phyloP scores from a whole-genome alignment of 1,140 invertebrate species.

The Dinoponera quadriceps region DNA sequence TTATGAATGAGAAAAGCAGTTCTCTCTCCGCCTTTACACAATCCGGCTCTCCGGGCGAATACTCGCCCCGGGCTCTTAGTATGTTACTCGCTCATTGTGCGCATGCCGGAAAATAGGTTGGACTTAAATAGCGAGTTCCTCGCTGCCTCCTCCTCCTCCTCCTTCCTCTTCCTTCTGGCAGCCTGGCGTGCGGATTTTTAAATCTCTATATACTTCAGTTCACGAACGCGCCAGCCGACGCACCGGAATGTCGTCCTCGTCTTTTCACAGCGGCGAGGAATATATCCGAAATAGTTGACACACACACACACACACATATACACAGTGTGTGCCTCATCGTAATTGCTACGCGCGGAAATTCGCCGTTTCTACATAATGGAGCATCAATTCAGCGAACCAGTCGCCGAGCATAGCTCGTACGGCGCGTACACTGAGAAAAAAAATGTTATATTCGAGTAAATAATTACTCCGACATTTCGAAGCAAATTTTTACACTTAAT shows the following conservation, averaged over 20 bases:
- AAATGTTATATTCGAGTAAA: too few species aligned
- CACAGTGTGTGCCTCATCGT: slow-evolving; percentile 53
- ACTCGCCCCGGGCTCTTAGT: slow-evolving; percentile 19
- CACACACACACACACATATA: too few species aligned
- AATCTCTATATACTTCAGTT: slow-evolving; percentile 69
- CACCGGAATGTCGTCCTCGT: slow-evolving; percentile 18
- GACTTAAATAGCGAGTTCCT: slow-evolving; percentile 69
- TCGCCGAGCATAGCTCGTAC: slow-evolving; percentile 7
- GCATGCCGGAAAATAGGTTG: slow-evolving; percentile 70
- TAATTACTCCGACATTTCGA: too few species aligned
- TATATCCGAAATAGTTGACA: slow-evolving; percentile 37
- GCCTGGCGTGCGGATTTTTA: slow-evolving; percentile 72
- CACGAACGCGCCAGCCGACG: slow-evolving; percentile 35
- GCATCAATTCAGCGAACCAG: slow-evolving; percentile 34
- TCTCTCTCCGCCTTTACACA: slow-evolving; percentile 2
- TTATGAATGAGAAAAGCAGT: slow-evolving; percentile 40
- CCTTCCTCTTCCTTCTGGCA: slow-evolving; percentile 30
- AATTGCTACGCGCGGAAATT: slow-evolving; percentile 53
- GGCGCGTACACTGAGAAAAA: too few species aligned
- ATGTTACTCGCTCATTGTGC: slow-evolving; percentile 59
- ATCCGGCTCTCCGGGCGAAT: not conserved
- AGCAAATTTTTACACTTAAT: too few species aligned
- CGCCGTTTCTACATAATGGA: slow-evolving; percentile 46
- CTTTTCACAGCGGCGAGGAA: slow-evolving; percentile 38
- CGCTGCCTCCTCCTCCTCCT: slow-evolving; percentile 21